Base-by-base conservation (phyloP, 2,113 vertebrate genomes). In the Danio rerio region DNA sequence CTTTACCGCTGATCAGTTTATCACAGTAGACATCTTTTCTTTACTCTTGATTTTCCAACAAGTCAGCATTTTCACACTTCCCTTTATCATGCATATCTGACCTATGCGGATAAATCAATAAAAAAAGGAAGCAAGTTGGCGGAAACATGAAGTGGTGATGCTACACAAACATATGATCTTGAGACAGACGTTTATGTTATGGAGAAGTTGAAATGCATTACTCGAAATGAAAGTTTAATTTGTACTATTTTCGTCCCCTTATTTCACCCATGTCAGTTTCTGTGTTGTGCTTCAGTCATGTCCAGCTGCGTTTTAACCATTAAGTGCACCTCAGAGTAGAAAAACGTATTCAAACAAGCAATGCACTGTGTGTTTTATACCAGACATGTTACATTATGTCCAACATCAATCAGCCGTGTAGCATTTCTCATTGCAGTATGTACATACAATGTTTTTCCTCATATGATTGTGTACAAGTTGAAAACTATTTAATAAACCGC, bases 311-410 rank as follows among this genome's bases (percentile, higher is more conserved):
- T 43, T 74, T 10, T 18, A 43, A 58, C 71, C 71, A 43, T 73
- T 9, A 73, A 42, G 53, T 43, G 31, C 31, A 56, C 50, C 65
- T 68, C 42, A 45, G 65, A 47, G 9, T 11, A 42, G 13, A n/a
- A 55, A 16, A 21, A 21, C 15, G 10, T 16, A 5, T 13, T 65
- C 16, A 65, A 43, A 6, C 15, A 11, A 3, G 40, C 47, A 45
- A n/a, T 10, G 0, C 3, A 69, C 12, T 68, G 42, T 47, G 42
- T 42, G 15, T 47, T 59, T 68, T 68, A 20, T 20, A 69, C n/a
- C 66, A 69, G 47, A 49, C 43, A n/a, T n/a, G n/a, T n/a, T n/a
- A n/a, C n/a, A 69, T 61, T 59, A 18, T 59, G 10, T 68, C 42
- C 63, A 66, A 66, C 47, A 9, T 21, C 58, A 61, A 9, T 21